phyloP scores from a whole-genome alignment of 2,113 vertebrate genomes.

The Stercorarius parasiticus region DNA sequence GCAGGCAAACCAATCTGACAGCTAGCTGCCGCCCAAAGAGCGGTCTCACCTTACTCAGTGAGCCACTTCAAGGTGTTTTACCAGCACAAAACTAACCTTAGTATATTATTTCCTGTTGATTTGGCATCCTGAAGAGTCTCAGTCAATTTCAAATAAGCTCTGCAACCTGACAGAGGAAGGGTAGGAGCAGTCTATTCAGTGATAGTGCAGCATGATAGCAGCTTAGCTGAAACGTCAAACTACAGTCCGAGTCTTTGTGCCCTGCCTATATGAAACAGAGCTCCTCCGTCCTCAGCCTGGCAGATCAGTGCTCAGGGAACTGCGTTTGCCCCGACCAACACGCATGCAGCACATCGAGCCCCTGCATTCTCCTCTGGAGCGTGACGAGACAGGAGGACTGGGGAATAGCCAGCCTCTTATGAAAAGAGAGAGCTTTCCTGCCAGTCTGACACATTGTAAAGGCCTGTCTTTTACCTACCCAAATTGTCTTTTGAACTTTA shows the following conservation, averaged over 20 bases:
- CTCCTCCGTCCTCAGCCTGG: background rate
- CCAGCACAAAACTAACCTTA: background rate
- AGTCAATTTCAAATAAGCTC: background rate
- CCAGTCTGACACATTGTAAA: background rate
- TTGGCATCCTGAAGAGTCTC: background rate
- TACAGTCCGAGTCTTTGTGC: rapidly evolving
- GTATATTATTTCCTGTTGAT: background rate
- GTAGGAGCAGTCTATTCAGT: background rate
- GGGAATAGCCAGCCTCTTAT: background rate
- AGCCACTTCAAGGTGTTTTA: background rate
- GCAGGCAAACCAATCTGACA: background rate
- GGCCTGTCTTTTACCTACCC: background rate
- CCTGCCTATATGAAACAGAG: background rate
- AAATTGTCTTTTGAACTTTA: background rate
- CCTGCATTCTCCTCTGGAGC: background rate
- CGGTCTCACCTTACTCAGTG: background rate
- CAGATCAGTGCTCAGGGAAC: background rate
- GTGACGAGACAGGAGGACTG: background rate
- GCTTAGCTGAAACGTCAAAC: background rate
- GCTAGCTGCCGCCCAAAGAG: background rate
- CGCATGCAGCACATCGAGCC: rapidly evolving
- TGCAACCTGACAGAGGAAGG: background rate
- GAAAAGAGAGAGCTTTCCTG: background rate
- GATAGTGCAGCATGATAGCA: background rate
- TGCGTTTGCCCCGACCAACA: background rate